Conservation (phyloP, 2,888 invertebrate genomes). For the Xylota sylvarum region DNA sequence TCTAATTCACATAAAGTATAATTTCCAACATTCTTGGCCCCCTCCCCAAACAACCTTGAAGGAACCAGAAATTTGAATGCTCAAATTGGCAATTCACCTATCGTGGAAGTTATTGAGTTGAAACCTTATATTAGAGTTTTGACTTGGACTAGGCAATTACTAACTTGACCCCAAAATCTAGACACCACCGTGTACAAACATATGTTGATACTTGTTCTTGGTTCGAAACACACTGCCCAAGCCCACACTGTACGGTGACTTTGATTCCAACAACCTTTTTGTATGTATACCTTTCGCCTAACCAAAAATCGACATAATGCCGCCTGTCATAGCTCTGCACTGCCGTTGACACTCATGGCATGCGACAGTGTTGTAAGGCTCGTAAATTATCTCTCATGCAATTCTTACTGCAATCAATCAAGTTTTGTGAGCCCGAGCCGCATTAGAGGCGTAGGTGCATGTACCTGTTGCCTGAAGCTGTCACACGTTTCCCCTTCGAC, state of each 20-base stretch:
- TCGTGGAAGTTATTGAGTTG: constrained; percentile 58
- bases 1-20: not conserved
- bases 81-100: constrained; percentile 41
- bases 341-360: constrained; percentile 65
- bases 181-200: constrained; percentile 33
- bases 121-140: constrained; percentile 19
- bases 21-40: not conserved
- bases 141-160: constrained; percentile 62
- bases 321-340: constrained; percentile 47
- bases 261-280: constrained; percentile 25
- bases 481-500: constrained; percentile 12
- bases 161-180: constrained; percentile 64
- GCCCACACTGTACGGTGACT: constrained; percentile 28
- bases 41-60: constrained; percentile 35
- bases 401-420: constrained; percentile 66
- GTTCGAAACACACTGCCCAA: constrained; percentile 6
- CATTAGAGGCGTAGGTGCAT: constrained; percentile 56
- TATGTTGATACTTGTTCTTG: constrained; percentile 42
- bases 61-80: constrained; percentile 49
- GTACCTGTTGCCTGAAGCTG: constrained; percentile 65
- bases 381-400: constrained; percentile 48
- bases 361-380: constrained; percentile 52
- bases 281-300: constrained; percentile 41
- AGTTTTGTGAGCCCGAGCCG: constrained; percentile 37
- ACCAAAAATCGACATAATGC: constrained; percentile 44